Conservation (phyloP, 1,140 invertebrate species). For the Hyphantria cunea region DNA sequence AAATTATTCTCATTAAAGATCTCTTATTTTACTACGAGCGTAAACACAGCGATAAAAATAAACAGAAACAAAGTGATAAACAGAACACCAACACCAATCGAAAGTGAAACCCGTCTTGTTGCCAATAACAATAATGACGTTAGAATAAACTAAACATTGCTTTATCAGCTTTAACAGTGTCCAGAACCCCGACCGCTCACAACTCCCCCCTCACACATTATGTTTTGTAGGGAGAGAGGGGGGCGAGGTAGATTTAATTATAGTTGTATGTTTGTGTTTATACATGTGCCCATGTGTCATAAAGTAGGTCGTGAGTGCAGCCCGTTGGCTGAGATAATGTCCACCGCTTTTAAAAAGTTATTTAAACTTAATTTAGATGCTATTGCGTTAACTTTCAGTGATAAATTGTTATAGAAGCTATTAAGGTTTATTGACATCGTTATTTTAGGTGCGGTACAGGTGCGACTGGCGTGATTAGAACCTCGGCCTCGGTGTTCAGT, state of each 20-base stretch:
- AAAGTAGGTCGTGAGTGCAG: conserved; percentile 54
- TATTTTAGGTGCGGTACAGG: background rate
- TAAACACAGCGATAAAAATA: conserved; percentile 20
- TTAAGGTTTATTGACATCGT: conserved; percentile 4
- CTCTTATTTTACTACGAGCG: background rate
- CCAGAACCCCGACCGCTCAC: conserved; percentile 10
- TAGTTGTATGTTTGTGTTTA: conserved; percentile 45
- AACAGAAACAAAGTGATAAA: conserved; percentile 5
- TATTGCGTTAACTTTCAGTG: conserved; percentile 14
- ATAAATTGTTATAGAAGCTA: conserved; percentile 8
- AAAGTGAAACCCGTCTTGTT: conserved; percentile 16
- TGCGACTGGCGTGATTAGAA: conserved; percentile 17
- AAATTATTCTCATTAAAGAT: conserved; percentile 23
- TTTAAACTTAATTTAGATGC: conserved; percentile 37
- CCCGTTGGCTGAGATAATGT: conserved; percentile 43
- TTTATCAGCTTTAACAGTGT: background rate
- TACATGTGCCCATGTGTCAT: conserved; percentile 39
- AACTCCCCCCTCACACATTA: conserved; percentile 19
- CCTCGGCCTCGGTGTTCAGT: conserved; percentile 2
- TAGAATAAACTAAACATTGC: background rate
- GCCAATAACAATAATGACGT: conserved; percentile 11
- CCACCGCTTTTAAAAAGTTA: conserved; percentile 53
- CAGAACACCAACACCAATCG: conserved; percentile 1
- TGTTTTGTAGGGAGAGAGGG: conserved; percentile 11
- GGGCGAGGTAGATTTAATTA: conserved; percentile 49